Evolutionary conservation across 2,113 vertebrate species (phyloP).

Genomic region (Pteropus alecto): DNA sequence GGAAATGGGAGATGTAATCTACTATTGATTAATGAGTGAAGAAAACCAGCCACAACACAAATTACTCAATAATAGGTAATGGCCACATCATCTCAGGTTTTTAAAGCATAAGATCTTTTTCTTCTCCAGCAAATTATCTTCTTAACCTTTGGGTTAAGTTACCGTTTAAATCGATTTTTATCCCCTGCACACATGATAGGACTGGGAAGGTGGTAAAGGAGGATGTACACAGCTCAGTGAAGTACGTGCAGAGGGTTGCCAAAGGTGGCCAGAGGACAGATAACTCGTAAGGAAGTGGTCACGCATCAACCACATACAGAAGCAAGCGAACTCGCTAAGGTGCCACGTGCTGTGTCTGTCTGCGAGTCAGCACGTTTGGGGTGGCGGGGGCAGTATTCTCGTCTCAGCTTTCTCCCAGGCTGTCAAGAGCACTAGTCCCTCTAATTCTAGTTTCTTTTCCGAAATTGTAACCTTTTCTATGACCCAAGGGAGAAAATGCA

Average conservation of each 20-base stretch:
- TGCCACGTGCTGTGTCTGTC: background rate
- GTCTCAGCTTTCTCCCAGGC: background rate
- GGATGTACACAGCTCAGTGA: background rate
- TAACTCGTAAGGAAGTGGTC: background rate
- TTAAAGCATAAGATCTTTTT: background rate
- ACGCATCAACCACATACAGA: background rate
- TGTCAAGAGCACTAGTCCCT: background rate
- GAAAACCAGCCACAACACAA: background rate
- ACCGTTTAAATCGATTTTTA: background rate
- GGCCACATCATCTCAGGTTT: background rate
- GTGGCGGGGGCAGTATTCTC: background rate
- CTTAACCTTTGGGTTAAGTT: background rate
- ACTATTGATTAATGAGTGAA: background rate
- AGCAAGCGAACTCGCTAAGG: background rate
- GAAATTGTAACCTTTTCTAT: background rate
- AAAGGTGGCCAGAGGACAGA: background rate
- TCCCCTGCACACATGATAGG: background rate
- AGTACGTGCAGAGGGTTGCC: background rate
- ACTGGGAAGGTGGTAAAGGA: background rate
- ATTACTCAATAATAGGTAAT: background rate
- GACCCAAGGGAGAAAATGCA: background rate
- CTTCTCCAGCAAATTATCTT: background rate
- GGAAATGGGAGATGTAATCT: background rate
- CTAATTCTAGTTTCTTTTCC: background rate
- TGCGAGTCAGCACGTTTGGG: background rate